These are phyloP conservation scores for Phrynocephalus versicolor DNA, from an alignment of 2,113 vertebrate species.

Conservation along the genomic window DNA sequence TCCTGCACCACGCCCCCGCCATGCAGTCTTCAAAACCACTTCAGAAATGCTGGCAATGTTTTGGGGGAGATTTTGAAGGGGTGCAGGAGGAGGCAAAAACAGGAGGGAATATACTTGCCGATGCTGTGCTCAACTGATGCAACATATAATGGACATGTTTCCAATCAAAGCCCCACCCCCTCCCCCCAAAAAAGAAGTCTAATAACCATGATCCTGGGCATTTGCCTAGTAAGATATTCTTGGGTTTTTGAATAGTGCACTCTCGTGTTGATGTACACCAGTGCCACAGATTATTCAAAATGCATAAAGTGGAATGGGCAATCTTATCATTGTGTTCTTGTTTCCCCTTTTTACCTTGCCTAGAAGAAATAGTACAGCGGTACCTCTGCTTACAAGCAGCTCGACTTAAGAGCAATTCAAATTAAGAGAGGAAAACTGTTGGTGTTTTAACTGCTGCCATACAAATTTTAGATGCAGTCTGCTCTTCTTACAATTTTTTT, in stretches of 20 bases:
- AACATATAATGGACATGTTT: not conserved
- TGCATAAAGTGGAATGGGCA: not conserved
- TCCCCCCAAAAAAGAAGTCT: too few species aligned
- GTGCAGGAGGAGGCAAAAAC: not conserved
- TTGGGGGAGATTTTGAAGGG: not conserved
- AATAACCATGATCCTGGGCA: not conserved
- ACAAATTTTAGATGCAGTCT: too few species aligned
- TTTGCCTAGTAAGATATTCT: not conserved
- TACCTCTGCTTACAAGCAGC: too few species aligned
- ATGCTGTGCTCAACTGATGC: not conserved
- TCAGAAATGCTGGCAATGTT: not conserved
- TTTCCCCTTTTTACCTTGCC: too few species aligned
- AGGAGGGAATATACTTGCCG: not conserved
- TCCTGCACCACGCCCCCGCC: not conserved
- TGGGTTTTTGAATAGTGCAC: not conserved
- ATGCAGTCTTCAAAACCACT: not conserved
- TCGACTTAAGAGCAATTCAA: too few species aligned
- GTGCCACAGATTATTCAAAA: not conserved
- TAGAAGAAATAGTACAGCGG: too few species aligned
- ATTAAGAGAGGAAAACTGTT: too few species aligned
- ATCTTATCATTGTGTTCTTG: conserved; percentile 31
- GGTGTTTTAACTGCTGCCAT: too few species aligned
- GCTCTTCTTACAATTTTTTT: too few species aligned
- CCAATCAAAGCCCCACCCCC: not conserved
- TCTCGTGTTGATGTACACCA: not conserved